Conservation (phyloP, 1,140 invertebrate genomes). For the Listronotus oregonensis region DNA sequence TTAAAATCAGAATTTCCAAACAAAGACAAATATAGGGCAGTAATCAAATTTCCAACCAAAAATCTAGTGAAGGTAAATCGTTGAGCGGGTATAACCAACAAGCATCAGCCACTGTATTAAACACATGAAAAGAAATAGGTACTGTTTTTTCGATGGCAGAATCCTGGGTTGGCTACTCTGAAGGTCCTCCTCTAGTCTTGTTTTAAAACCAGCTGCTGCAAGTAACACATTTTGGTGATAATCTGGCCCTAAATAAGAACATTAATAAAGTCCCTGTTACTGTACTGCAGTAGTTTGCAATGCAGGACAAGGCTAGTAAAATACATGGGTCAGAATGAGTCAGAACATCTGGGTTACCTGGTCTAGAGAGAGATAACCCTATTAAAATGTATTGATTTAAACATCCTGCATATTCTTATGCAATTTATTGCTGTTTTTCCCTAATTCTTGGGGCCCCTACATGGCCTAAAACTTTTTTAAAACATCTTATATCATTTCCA, state of each 20-base stretch:
- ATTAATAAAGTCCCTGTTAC: constrained; percentile 47
- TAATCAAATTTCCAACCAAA: constrained; percentile 49
- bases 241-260: constrained; percentile 47
- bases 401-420: constrained; percentile 48
- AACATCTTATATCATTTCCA: constrained; percentile 10
- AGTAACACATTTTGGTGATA: constrained; percentile 49
- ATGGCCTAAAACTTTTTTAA: constrained; percentile 2
- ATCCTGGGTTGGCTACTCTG: constrained; percentile 37
- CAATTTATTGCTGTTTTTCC: constrained; percentile 39
- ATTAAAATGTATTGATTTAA: constrained; percentile 49
- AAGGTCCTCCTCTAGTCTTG: constrained; percentile 42
- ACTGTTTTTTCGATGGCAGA: constrained; percentile 48
- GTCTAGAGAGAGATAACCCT: constrained; percentile 49
- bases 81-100: constrained; percentile 53
- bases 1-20: background rate
- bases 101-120: constrained; percentile 53
- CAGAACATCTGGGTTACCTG: constrained; percentile 48
- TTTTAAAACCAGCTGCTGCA: constrained; percentile 45
- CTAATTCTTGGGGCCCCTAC: constrained; percentile 31
- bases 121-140: constrained; percentile 52
- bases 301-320: constrained; percentile 50
- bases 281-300: constrained; percentile 49
- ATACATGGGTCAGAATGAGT: constrained; percentile 43
- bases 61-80: constrained; percentile 53
- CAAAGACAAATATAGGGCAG: constrained; percentile 42